A percentile compares a stretch with the other conserved stretches of the same genome.
Evolutionary conservation across 2,797 vertebrate species (phyloP).

Genomic region (Macropodus opercularis): DNA sequence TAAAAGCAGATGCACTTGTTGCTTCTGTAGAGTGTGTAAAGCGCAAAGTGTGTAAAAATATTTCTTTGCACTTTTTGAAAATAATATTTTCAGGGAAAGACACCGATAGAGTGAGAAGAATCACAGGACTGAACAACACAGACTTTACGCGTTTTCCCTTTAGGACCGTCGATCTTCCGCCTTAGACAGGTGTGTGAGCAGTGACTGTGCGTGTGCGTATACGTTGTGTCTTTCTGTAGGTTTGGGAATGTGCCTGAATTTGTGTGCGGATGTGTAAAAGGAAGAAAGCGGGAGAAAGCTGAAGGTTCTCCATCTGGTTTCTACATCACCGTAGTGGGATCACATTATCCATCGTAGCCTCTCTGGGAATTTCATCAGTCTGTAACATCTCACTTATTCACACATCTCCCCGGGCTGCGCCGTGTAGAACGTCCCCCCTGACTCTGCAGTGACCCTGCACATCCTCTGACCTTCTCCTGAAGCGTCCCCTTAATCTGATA

Average conservation of each 20-base stretch:
- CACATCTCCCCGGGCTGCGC: constrained; percentile 58
- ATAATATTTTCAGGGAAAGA: constrained; percentile 49
- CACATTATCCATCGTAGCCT: constrained; percentile 75
- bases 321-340: constrained; percentile 74
- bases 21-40: too few species aligned
- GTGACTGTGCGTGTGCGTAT: constrained; percentile 26
- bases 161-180: constrained; percentile 59
- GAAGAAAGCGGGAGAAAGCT: constrained; percentile 43
- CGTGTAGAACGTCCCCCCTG: constrained; percentile 37
- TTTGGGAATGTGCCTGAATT: constrained; percentile 21
- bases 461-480: constrained; percentile 45
- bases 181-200: constrained; percentile 69
- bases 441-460: constrained; percentile 49
- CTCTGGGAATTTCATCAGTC: constrained; percentile 82
- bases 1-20: constrained; percentile 7
- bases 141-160: constrained; percentile 66
- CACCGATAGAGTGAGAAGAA: constrained; percentile 65
- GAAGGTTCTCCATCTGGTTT: constrained; percentile 80
- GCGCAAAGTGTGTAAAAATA: neutral
- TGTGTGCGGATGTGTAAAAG: constrained; percentile 23
- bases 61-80: too few species aligned
- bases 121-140: constrained; percentile 67
- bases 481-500: constrained; percentile 19
- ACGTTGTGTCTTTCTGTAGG: constrained; percentile 41
- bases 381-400: constrained; percentile 84